These are phyloP conservation scores for Pipa parva DNA, from an alignment of 2,113 vertebrate species.

Conservation along the genomic window DNA sequence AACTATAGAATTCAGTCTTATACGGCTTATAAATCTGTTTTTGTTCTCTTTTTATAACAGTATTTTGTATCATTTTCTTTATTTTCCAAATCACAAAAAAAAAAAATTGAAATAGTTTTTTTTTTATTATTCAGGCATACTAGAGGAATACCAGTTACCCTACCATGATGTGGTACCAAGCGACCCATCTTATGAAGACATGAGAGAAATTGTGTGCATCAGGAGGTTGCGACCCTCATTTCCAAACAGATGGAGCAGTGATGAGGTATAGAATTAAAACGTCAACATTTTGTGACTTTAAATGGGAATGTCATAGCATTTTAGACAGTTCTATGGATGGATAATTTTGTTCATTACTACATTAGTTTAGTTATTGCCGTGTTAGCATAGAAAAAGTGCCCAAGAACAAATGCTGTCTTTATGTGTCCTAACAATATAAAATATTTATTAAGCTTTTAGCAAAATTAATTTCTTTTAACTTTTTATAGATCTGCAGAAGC, in stretches of 20 bases:
- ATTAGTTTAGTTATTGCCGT: too few relatives aligned
- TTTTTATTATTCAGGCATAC: constrained; percentile 73
- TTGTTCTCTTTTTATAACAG: too few relatives aligned
- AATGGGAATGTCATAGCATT: background rate
- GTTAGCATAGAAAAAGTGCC: too few relatives aligned
- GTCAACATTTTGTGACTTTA: background rate
- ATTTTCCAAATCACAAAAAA: too few relatives aligned
- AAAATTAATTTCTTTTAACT: too few relatives aligned
- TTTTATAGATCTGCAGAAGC: too few relatives aligned
- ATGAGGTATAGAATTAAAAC: constrained; percentile 71
- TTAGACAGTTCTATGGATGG: background rate
- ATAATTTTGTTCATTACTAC: background rate
- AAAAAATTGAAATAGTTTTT: background rate
- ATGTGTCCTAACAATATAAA: too few relatives aligned
- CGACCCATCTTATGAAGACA: constrained; percentile 93
- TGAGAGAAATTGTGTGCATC: constrained; percentile 91
- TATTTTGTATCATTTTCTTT: too few relatives aligned
- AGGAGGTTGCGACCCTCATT: constrained; percentile 86
- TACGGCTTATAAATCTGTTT: too few relatives aligned
- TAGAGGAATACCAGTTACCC: constrained; percentile 92
- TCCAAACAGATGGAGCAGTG: constrained; percentile 92
- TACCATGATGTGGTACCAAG: constrained; percentile 88
- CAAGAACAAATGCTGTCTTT: background rate
- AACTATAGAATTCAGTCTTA: too few relatives aligned
- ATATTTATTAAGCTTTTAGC: too few relatives aligned